Base-by-base conservation (phyloP, 2,113 vertebrate genomes). In the Tachycineta bicolor region DNA sequence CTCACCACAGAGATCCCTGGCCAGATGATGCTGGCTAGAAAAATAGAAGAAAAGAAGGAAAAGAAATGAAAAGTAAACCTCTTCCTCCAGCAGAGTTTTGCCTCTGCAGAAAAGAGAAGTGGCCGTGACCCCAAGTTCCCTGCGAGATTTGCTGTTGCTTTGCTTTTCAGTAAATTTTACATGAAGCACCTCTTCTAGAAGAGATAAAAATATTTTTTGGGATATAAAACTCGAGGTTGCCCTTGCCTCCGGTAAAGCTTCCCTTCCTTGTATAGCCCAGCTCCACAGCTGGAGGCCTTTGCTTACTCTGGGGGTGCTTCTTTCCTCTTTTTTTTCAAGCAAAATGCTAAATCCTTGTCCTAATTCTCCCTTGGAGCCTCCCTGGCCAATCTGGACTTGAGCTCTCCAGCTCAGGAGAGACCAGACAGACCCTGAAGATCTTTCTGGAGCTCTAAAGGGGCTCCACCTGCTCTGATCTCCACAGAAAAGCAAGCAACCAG, bases 151-250 rank as follows among this genome's bases (percentile, higher is more conserved):
- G 1, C 41, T 73, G 31, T 43, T 79, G 16, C 52, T 88, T 69
- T 59, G 67, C 44, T 83, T 76, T 94, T 83, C 8, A 10, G 2
- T 68, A 52, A 65, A 53, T 83, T 71, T 83, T 44, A 56, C 33
- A 13, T 4, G 6, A 78, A 43, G 9, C 10, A 17, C 23, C 12
- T 73, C 18, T 68, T 80, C 53, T 4, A 26, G 11, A 34, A 29
- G 68, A 56, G 10, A 28, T 18, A 14, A 14, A 49, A 56, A 44
- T 5, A 7, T 52, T 11, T 49, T 46, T 17, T 31, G 43, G 39
- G 56, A 34, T 29, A 15, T 2, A 44, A 90, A 64, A 33, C n/a
- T 70, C 0, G 0, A 64, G 13, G 34, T 10, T 60, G 18, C 14
- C 58, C 29, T 59, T 62, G 16, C 9, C 15, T 52, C 22, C 15